Conservation (phyloP, 2,888 invertebrate genomes). For the Leptopilina syphax region DNA sequence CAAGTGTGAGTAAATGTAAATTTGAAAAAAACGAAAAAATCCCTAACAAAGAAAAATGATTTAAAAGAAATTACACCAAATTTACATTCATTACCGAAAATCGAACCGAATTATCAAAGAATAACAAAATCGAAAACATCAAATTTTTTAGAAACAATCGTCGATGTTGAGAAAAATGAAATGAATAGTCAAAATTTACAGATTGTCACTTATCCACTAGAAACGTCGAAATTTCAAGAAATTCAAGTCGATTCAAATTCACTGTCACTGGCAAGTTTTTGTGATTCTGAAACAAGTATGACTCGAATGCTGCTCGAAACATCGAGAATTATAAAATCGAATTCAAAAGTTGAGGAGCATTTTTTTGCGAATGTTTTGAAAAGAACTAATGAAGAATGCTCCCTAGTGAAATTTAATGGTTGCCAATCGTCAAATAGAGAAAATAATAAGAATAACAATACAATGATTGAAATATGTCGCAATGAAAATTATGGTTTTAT, state of each 20-base stretch:
- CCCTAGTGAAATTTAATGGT: not conserved
- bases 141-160: not conserved
- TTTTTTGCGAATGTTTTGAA: not conserved
- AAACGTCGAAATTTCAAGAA: not conserved
- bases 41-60: conserved; percentile 47
- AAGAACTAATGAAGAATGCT: not conserved
- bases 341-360: not conserved
- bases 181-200: not conserved
- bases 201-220: not conserved
- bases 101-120: not conserved
- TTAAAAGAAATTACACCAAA: not conserved
- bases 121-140: not conserved
- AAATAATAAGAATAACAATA: not conserved
- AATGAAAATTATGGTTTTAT: not conserved
- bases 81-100: not conserved
- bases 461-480: not conserved
- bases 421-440: not conserved
- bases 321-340: conserved; percentile 17
- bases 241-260: not conserved
- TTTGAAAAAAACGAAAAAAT: conserved; percentile 57
- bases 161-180: not conserved
- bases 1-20: conserved; percentile 47
- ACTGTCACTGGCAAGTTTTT: conserved; percentile 3
- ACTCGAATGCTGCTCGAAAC: conserved; percentile 24
- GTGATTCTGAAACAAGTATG: not conserved